Base-by-base conservation (phyloP, 2,797 vertebrate species). In the Enteromius treurensis region DNA sequence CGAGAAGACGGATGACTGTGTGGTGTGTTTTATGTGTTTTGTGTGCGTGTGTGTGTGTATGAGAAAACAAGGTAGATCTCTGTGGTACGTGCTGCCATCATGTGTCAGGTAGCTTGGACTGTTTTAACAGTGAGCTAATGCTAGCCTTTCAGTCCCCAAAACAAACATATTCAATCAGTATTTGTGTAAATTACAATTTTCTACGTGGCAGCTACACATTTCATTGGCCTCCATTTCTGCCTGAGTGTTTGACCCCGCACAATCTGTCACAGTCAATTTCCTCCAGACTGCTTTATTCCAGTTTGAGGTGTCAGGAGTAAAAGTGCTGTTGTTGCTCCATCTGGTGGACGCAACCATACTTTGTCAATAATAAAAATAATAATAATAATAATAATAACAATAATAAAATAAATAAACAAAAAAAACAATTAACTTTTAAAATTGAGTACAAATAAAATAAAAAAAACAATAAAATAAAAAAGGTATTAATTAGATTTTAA, bases 261-360 rank as follows among this genome's bases (percentile, higher is more conserved):
- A 74, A 81, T 86, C 78, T 71, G 40, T 76, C 79, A 81, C 14
- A 32, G 79, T n/a, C 4, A 21, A 26, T n/a, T 69, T 69, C 45
- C 19, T 45, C 47, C 26, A 15, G 49, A 53, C 23, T 58, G 34
- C 62, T 37, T 51, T 5, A 11, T 64, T 58, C 47, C 26, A 19
- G 42, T 13, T 17, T 32, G n/a, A 34, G 62, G 40, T 17, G 14
- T 4, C 55, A 51, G 60, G 3, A 14, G 49, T 0, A 87, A 87
- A 90, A 84, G n/a, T 90, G 84, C 81, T 84, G 77, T 82, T 81
- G 68, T 86, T 87, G 53, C 91, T 91, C 60, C 93, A 92, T 91
- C 95, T 95, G 82, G 87, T 93, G 95, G 90, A 62, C 0, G 2
- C 10, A 55, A 51, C 10, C 7, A 14, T 17, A 23, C 26, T 79